These are phyloP conservation scores for Pyrrhosoma nymphula DNA, from an alignment of 2,888 invertebrate species.

Conservation along the genomic window DNA sequence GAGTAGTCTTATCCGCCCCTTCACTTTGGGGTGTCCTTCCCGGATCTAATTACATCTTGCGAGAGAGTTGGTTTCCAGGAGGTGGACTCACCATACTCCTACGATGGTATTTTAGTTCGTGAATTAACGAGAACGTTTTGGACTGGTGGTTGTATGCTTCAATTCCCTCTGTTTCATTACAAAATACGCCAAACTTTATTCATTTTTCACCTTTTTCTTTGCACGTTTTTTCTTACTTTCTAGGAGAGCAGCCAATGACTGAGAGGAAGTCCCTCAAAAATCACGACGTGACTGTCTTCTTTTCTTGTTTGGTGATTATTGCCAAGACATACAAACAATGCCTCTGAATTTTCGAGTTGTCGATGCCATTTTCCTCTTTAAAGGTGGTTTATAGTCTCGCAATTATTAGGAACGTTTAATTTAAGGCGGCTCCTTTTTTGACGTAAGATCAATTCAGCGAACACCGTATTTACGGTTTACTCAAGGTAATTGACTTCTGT, in stretches of 20 bases:
- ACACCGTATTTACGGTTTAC: too few species aligned
- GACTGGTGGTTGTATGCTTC: neutral
- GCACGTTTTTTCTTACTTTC: neutral
- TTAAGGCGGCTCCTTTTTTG: too few species aligned
- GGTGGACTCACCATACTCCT: neutral
- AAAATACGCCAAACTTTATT: neutral
- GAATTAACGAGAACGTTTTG: neutral
- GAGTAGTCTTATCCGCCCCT: neutral
- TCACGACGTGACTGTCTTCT: neutral
- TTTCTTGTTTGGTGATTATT: neutral
- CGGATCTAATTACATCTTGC: slow-evolving; percentile 33
- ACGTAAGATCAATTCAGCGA: too few species aligned
- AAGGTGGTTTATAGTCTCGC: too few species aligned
- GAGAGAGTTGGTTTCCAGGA: neutral
- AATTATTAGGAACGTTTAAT: too few species aligned
- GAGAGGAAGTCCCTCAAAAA: neutral
- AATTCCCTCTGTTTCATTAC: neutral
- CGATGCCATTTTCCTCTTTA: too few species aligned
- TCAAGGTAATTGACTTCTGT: too few species aligned
- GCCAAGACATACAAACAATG: too few species aligned
- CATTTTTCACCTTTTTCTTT: neutral
- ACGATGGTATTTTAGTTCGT: neutral
- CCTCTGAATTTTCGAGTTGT: too few species aligned
- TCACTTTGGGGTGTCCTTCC: slow-evolving; percentile 38
- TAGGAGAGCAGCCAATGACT: neutral